Evolutionary conservation across 2,888 invertebrate genomes (phyloP), one percentile per base, ranked within the genome.

Genomic region (Ceratothoa steindachneri): DNA sequence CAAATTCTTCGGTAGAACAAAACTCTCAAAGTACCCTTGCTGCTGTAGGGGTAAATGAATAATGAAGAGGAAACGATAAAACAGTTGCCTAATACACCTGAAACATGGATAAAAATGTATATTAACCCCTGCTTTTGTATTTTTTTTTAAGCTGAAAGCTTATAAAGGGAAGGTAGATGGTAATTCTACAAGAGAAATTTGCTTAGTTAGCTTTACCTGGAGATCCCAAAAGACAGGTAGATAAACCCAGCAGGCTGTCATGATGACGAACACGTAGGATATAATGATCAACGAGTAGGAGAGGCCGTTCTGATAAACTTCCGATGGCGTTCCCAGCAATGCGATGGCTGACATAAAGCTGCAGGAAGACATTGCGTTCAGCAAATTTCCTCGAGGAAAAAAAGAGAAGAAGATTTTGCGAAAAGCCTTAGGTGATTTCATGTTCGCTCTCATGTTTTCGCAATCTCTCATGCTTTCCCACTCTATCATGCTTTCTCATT

Each of bases 161-260:
- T 24, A 60, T 24, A 60, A 60, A 7, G 60, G 60, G 60, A 60
- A 24, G 60, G 60, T 60, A 60, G 60, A 51, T 51, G 52, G 60
- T n/a, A 24, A 22, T 2, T 24, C 27, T 24, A 7, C 60, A 22
- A 60, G 60, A 60, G 9, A 1, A 3, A 4, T 1, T n/a, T 24
- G 24, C 19, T 4, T 60, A 22, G 1, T 7, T 60, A 24, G n/a
- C n/a, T 4, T 30, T 27, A 83, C 76, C 67, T 81, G 87, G 76
- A 95, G 87, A 82, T 90, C 89, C 88, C 92, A 92, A 84, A 91
- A 95, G 9, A 95, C 92, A 0, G 95, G 95, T 80, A 93, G 87
- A 83, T 92, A 95, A 5, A 93, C 85, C 78, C 89, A 88, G 52
- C 92, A 90, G 1, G 93, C 79, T 0, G 78, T 66, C 78, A 68